Evolutionary conservation across 1,140 invertebrate species (phyloP).

Genomic region (Drosophila sp.): DNA sequence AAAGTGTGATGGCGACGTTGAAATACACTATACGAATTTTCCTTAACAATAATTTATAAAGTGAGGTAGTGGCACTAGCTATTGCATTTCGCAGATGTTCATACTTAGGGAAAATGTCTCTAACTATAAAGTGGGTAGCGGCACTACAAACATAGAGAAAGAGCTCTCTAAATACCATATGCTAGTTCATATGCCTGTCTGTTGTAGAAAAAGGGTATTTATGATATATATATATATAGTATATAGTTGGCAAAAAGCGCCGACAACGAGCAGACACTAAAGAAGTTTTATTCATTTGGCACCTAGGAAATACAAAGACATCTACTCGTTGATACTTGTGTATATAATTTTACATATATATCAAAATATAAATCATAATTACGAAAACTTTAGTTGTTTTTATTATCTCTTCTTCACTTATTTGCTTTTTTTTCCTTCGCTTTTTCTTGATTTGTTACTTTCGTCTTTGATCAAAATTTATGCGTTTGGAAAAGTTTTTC

Average conservation of each 20-base stretch:
- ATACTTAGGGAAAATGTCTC: too few relatives aligned
- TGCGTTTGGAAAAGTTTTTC: slow-evolving; percentile 44
- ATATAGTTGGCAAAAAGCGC: too few relatives aligned
- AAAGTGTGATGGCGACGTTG: background rate
- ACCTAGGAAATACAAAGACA: slow-evolving; percentile 24
- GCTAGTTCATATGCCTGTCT: too few relatives aligned
- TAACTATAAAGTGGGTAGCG: too few relatives aligned
- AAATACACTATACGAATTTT: slow-evolving; percentile 7
- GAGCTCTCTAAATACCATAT: too few relatives aligned
- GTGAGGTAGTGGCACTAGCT: too few relatives aligned
- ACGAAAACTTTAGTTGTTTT: slow-evolving; percentile 45
- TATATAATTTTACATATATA: slow-evolving; percentile 15
- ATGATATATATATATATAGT: too few relatives aligned
- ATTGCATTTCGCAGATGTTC: too few relatives aligned
- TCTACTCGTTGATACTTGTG: background rate
- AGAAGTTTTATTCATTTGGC: slow-evolving; percentile 37
- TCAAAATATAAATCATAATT: slow-evolving; percentile 58
- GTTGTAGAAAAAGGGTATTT: too few relatives aligned
- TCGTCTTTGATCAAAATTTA: slow-evolving; percentile 54
- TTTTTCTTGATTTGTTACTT: slow-evolving; percentile 48
- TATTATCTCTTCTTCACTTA: slow-evolving; percentile 11
- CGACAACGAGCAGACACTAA: too few relatives aligned
- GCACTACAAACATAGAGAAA: too few relatives aligned
- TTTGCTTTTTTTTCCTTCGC: background rate
- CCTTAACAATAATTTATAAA: too few relatives aligned